A percentile compares a stretch with the other conserved stretches of the same genome.
Evolutionary conservation across 2,888 invertebrate genomes (phyloP).

Genomic region (Nymphalis c-album): DNA sequence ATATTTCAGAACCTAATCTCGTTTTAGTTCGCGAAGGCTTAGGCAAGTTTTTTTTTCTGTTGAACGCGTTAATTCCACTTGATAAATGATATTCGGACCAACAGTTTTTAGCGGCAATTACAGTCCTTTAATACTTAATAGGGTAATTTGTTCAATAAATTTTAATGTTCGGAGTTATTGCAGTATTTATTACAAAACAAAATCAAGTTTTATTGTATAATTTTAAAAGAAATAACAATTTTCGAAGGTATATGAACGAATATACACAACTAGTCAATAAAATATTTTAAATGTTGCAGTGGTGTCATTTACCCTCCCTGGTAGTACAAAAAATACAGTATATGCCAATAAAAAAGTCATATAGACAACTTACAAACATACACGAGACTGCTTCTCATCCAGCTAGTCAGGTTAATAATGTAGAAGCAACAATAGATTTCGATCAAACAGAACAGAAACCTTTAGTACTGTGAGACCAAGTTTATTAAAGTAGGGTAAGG

Average conservation of each 20-base stretch:
- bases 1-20: conserved; percentile 76
- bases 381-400: neutral
- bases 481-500: conserved; percentile 20
- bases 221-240: neutral
- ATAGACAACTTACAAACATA: too few relatives aligned
- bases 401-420: conserved; percentile 10
- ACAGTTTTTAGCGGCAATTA: conserved; percentile 44
- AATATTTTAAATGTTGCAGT: too few relatives aligned
- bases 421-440: conserved; percentile 26
- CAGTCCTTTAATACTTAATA: conserved; percentile 30
- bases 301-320: too few relatives aligned
- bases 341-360: too few relatives aligned
- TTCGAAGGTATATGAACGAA: neutral
- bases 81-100: conserved; percentile 50
- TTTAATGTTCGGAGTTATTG: neutral
- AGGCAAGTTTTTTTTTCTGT: conserved; percentile 63
- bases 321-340: too few relatives aligned
- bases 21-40: conserved; percentile 63
- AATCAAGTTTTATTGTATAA: neutral
- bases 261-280: too few relatives aligned
- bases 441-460: conserved; percentile 15
- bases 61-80: conserved; percentile 52
- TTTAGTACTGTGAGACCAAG: conserved; percentile 21
- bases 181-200: neutral
- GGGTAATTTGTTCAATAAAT: conserved; percentile 33